phyloP scores from a whole-genome alignment of 2,797 vertebrate species.

The Serranus cabrilla region DNA sequence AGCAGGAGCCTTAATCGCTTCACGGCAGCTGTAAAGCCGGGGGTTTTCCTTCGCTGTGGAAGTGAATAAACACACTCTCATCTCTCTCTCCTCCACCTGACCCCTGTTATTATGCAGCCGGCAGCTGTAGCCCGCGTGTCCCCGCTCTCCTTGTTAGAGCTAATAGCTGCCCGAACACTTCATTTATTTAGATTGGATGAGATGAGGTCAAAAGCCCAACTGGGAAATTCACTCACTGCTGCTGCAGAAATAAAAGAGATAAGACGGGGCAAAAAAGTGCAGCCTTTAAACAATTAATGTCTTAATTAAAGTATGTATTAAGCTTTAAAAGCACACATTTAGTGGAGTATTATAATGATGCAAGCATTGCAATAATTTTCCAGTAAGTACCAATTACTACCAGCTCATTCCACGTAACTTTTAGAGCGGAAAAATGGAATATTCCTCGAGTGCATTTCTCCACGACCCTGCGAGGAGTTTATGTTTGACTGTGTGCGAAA shows the following conservation, averaged over 20 bases:
- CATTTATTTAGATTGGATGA: slow-evolving; percentile 26
- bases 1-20: background rate
- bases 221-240: background rate
- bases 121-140: slow-evolving; percentile 3
- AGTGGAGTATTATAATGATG: too few species aligned
- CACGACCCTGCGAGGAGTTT: background rate
- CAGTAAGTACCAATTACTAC: too few species aligned
- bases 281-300: background rate
- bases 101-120: slow-evolving; percentile 11
- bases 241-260: background rate
- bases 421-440: too few species aligned
- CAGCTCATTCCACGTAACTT: too few species aligned
- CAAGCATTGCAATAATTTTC: too few species aligned
- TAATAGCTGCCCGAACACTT: slow-evolving; percentile 28
- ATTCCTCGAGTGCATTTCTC: too few species aligned
- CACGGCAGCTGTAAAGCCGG: background rate
- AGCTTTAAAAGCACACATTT: too few species aligned
- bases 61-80: background rate
- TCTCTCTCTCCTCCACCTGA: slow-evolving; percentile 7
- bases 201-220: slow-evolving; percentile 8
- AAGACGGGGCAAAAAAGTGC: background rate
- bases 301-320: background rate
- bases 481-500: too few species aligned
- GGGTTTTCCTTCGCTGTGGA: background rate
- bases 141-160: slow-evolving; percentile 19